Base-by-base conservation (phyloP, 2,888 invertebrate genomes). In the Lithodes maja region DNA sequence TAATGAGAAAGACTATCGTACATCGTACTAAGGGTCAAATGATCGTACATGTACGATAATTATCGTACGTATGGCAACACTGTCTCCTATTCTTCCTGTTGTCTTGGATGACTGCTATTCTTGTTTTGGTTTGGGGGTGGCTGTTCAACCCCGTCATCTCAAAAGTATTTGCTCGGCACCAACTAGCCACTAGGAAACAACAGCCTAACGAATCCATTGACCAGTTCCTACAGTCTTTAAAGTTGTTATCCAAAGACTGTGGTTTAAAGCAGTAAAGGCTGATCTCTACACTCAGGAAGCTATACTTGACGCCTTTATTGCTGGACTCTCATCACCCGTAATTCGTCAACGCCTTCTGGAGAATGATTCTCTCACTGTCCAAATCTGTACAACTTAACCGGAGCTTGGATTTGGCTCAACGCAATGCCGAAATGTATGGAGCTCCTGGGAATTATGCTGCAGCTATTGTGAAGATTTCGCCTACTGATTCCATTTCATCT, bases 361-460 rank as follows among this genome's bases (percentile, higher is more conserved):
- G 61, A 61, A 61, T 7, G 61, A 61, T 7, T 7, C 52, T 68
- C 49, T 61, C 82, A 7, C 81, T 68, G 5, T 33, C 5, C 15
- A n/a, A 68, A 50, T 17, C 69, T 33, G 69, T 52, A 15, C n/a
- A n/a, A 5, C 82, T 54, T 53, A 61, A 68, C 5, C 61, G 81
- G 15, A 81, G 68, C 54, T 17, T 61, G 69, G 81, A 81, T 2
- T 33, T 68, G 69, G 81, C 81, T 17, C 17, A 81, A 17, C 61
- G 53, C 0, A 81, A 81, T 69, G 33, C 81, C 61, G 81, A 81
- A 33, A 69, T 69, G 69, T 61, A 61, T 61, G 12, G 7, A 5
- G 12, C 61, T 61, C 61, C 61, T 61, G 61, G 33, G 33, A 33
- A 33, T 33, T 33, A 33, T 33, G 33, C 33, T 33, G 33, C 33